These are phyloP conservation scores for Sitophilus oryzae DNA, from an alignment of 1,140 invertebrate species.

Conservation along the genomic window DNA sequence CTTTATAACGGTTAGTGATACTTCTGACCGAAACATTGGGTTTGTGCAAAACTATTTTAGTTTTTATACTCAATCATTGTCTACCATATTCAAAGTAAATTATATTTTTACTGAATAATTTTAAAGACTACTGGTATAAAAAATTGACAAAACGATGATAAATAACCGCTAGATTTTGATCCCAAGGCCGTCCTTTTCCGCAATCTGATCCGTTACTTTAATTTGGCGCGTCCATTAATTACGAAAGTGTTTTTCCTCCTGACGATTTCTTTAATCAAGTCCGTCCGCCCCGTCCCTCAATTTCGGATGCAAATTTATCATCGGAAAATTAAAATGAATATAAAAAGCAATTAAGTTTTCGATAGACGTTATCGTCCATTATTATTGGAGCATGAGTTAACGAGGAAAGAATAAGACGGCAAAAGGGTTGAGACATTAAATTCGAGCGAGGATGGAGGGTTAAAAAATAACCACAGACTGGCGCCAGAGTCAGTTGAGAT, in stretches of 20 bases:
- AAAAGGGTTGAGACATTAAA: conserved; percentile 14
- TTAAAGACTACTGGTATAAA: no score
- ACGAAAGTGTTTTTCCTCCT: conserved; percentile 26
- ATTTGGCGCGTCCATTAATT: conserved; percentile 26
- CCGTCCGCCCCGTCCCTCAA: conserved; percentile 26
- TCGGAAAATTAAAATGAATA: conserved; percentile 28
- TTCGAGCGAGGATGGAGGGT: conserved; percentile 1
- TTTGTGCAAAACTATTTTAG: no score
- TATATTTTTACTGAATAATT: no score
- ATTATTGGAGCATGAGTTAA: conserved; percentile 28
- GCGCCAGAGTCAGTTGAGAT: conserved; percentile 4
- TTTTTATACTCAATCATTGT: no score
- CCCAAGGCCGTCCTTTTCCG: not conserved
- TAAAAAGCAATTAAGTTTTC: conserved; percentile 29
- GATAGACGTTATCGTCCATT: conserved; percentile 28
- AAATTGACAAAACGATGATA: no score
- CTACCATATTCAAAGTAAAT: no score
- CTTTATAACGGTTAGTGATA: no score
- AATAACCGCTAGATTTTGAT: not conserved
- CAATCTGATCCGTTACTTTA: conserved; percentile 21
- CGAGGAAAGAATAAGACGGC: conserved; percentile 26
- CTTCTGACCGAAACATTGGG: no score
- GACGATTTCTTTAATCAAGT: conserved; percentile 29
- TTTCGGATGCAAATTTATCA: conserved; percentile 28
- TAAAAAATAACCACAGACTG: conserved; percentile 15